phyloP scores from a whole-genome alignment of 2,113 vertebrate species.

The Smithornis capensis region DNA sequence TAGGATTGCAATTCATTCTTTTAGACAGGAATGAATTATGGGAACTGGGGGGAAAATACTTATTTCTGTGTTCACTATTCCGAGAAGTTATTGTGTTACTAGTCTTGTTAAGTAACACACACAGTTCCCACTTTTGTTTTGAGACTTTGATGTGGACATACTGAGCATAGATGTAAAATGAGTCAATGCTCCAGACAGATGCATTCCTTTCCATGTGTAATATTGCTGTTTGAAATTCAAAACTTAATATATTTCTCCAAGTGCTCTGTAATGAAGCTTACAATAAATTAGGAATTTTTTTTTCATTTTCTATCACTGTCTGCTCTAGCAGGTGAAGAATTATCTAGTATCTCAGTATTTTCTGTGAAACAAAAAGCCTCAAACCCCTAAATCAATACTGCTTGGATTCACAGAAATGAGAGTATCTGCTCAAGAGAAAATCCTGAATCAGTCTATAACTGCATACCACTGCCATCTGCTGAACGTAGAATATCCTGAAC shows the following conservation, averaged over 20 bases:
- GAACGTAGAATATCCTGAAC: not conserved
- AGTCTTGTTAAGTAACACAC: not conserved
- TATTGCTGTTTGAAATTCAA: not conserved
- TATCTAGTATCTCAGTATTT: not conserved
- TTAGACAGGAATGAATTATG: not conserved
- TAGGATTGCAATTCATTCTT: not conserved
- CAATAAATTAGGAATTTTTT: not conserved
- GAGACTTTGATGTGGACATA: not conserved
- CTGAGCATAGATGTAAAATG: constrained; percentile 36
- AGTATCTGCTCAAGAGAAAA: constrained; percentile 10
- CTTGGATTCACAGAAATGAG: not conserved
- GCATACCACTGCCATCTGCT: constrained; percentile 60
- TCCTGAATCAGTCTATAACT: not conserved
- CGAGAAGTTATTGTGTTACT: not conserved
- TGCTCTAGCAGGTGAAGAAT: not conserved
- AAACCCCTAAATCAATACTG: not conserved
- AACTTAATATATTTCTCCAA: not conserved
- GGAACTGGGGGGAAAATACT: not conserved
- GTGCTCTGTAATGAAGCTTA: not conserved
- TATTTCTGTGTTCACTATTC: not conserved
- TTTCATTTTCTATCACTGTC: not conserved
- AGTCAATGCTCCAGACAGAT: constrained; percentile 4
- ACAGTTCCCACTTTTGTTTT: constrained; percentile 27
- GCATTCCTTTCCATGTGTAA: not conserved
- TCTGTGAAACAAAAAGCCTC: not conserved